Conservation (phyloP, 2,113 vertebrate species). For the Rhinolophus sinicus region DNA sequence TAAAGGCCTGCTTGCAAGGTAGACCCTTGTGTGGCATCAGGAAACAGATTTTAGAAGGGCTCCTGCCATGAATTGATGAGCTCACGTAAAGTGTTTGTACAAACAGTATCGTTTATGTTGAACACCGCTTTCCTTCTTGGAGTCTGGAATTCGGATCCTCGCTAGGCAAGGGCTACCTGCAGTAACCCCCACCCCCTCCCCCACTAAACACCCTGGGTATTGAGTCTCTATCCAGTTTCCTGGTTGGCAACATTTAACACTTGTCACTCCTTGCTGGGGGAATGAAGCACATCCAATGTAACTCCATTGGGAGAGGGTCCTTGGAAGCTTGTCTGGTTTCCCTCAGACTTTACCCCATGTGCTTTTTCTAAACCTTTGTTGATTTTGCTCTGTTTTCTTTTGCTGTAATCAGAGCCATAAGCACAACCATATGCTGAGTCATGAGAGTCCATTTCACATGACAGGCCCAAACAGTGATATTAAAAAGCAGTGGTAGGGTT, state of each 20-base stretch:
- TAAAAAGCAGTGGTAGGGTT: constrained; percentile 36
- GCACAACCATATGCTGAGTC: background rate
- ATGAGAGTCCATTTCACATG: constrained; percentile 4
- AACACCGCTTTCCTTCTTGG: background rate
- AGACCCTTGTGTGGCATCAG: background rate
- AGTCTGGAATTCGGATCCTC: background rate
- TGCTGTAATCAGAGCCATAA: background rate
- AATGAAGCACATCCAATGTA: background rate
- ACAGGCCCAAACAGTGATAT: background rate
- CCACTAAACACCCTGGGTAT: background rate
- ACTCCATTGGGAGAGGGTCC: background rate
- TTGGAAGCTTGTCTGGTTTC: background rate
- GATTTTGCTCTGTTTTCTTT: constrained; percentile 42
- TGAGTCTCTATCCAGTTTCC: background rate
- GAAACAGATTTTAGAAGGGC: background rate
- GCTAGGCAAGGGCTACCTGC: background rate
- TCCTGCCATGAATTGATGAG: background rate
- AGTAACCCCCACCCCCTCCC: background rate
- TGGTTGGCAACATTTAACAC: background rate
- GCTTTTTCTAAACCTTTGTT: background rate
- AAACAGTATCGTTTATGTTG: background rate
- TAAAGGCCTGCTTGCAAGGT: background rate
- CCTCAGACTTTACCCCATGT: background rate
- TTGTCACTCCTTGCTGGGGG: background rate
- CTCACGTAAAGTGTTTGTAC: background rate